Evolutionary conservation across 2,797 vertebrate species (phyloP).

Genomic region (Erpetoichthys calabaricus): DNA sequence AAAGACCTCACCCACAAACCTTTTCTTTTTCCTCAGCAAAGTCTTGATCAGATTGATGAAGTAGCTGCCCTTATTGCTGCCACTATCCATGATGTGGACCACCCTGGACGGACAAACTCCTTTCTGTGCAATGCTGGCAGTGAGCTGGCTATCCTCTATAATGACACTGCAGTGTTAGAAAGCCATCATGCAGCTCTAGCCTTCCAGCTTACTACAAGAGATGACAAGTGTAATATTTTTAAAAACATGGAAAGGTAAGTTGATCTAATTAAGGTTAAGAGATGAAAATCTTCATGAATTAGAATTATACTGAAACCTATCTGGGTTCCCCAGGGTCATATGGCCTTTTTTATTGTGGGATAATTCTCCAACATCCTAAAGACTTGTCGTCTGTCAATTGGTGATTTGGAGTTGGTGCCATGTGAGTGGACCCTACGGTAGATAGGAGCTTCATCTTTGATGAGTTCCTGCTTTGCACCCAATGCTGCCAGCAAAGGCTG

Average conservation of each 20-base stretch:
- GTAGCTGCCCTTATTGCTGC: conserved; percentile 87
- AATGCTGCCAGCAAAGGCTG: too few relatives aligned
- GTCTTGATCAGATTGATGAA: conserved; percentile 76
- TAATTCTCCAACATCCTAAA: too few relatives aligned
- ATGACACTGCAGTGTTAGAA: conserved; percentile 84
- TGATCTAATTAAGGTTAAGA: background rate
- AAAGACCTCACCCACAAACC: background rate
- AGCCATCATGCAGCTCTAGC: conserved; percentile 86
- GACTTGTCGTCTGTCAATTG: too few relatives aligned
- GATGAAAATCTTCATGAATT: background rate
- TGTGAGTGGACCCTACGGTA: too few relatives aligned
- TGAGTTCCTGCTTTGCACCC: too few relatives aligned
- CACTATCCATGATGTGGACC: conserved; percentile 84
- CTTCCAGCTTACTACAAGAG: conserved; percentile 80
- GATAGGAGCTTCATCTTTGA: too few relatives aligned
- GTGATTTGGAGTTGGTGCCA: too few relatives aligned
- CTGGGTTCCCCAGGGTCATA: background rate
- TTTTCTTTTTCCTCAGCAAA: conserved; percentile 59
- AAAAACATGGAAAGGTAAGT: conserved; percentile 83
- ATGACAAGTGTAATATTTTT: conserved; percentile 91
- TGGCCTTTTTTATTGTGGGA: too few relatives aligned
- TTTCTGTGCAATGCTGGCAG: conserved; percentile 91
- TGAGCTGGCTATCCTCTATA: conserved; percentile 82
- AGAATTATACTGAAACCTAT: too few relatives aligned
- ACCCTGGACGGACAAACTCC: conserved; percentile 86